Evolutionary conservation across 2,888 invertebrate genomes (phyloP).

Genomic region (Standfussiana lucernea): DNA sequence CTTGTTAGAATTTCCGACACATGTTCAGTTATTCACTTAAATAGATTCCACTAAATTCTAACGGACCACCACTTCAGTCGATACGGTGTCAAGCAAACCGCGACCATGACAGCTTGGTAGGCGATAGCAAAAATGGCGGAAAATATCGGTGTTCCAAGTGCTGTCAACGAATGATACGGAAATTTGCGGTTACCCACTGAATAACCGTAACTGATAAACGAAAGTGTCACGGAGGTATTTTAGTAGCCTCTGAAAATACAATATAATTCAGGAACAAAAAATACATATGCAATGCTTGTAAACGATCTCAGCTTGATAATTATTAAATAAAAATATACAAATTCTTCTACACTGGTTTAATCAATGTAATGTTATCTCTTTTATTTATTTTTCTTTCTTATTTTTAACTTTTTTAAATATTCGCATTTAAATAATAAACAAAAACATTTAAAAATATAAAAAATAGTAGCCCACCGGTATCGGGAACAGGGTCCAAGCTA

Average conservation of each 20-base stretch:
- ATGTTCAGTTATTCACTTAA: neutral
- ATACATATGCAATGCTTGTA: no score
- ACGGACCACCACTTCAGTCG: conserved; percentile 5
- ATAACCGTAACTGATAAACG: conserved; percentile 69
- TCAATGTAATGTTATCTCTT: no score
- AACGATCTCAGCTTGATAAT: no score
- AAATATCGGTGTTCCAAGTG: conserved; percentile 43
- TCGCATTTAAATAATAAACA: no score
- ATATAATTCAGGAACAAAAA: no score
- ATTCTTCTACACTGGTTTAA: no score
- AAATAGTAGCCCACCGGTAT: no score
- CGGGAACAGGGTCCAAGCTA: no score
- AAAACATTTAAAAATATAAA: no score
- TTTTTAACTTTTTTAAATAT: no score
- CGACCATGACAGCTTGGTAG: conserved; percentile 27
- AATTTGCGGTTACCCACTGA: conserved; percentile 75
- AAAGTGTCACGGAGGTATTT: conserved; percentile 58
- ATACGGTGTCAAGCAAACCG: conserved; percentile 47
- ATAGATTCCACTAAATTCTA: neutral
- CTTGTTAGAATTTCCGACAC: neutral
- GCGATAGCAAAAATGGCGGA: conserved; percentile 34
- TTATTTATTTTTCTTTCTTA: no score
- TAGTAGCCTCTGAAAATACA: conserved; percentile 17
- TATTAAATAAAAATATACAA: no score
- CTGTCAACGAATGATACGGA: conserved; percentile 65